Base-by-base conservation (phyloP, 2,888 invertebrate genomes). In the Tipula lateralis region DNA sequence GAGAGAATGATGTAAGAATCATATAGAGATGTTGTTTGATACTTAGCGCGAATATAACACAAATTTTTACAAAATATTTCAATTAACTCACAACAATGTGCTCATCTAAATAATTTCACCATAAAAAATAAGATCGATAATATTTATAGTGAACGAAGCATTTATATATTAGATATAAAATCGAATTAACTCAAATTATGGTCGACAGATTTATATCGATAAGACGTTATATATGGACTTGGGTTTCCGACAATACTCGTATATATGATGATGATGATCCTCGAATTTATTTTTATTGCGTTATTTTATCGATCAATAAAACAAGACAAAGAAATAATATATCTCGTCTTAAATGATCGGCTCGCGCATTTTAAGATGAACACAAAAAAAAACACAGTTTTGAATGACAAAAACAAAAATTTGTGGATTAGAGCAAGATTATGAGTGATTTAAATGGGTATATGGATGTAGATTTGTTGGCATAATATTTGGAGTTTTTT, bases 221-320 rank as follows among this genome's bases (percentile, higher is more conserved):
- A 66, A 12, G 24, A n/a, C n/a, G n/a, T n/a, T n/a, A n/a, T 19
- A 66, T 66, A 66, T 24, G 12, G 19, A 24, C 24, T 24, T 66
- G 66, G 6, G 9, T 9, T 9, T 66, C 24, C 24, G 9, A n/a
- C n/a, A n/a, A n/a, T 44, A 19, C 24, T 9, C 39, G 13, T 12
- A 24, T 66, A 12, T 66, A 66, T 24, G 2, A 66, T 9, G 24
- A 24, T 12, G 66, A 66, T 66, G 66, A 66, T 66, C 66, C 66
- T 66, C 66, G 24, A 66, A 66, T 66, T 66, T 66, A 66, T 24
- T 24, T 66, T 66, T 66, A 66, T 66, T 66, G 66, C 24, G 66
- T 66, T 66, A 66, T 66, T 66, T 66, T 66, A 66, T 66, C 66
- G 66, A 24, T 66, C 66, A 66, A 66, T 66, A 66, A 66, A 66